Evolutionary conservation across 1,140 invertebrate genomes (phyloP), one percentile per base, ranked within the genome.

Genomic region (Meloidogyne hapla): DNA sequence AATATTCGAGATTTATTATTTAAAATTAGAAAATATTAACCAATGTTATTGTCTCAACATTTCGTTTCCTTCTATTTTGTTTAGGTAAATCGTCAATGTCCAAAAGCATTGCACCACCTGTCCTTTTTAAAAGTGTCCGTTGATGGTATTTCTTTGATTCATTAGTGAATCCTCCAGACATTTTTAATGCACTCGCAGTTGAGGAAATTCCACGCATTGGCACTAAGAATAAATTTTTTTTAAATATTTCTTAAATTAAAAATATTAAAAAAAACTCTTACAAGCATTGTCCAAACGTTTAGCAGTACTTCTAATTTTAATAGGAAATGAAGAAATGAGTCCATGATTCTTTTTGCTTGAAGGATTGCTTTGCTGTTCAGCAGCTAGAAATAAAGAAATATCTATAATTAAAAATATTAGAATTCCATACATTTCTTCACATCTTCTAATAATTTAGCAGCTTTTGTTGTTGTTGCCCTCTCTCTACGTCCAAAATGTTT

Each of bases 121-220:
- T 77, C 45, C 81, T 42, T 68, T 82, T 82, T 45, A 63, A n/a
- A 56, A 83, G 68, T 0, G 75, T 45, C 21, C 81, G 79, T 45
- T 76, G 81, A 26, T 77, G 76, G 28, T 84, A 82, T 38, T 83
- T 83, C 38, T 79, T 81, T 2, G 81, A 72, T 62, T 83, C 81
- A 48, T 84, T 83, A 45, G 81, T 75, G 65, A 82, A 82, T 15
- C 81, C 81, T 15, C 73, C 70, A 48, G 82, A 83, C 48, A 81
- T 81, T 72, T 81, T 80, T 28, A 65, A 66, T 15, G 80, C 75
- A 69, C 42, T 81, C n/a, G 63, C 62, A n/a, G 72, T 28, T 8
- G 76, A 56, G 23, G 77, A 28, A 25, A 79, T 79, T 12, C 77
- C 78, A 13, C 48, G 28, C 78, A 79, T 79, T 45, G 78, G 78